Base-by-base conservation (phyloP, 2,888 invertebrate genomes). In the Nebria brevicollis region DNA sequence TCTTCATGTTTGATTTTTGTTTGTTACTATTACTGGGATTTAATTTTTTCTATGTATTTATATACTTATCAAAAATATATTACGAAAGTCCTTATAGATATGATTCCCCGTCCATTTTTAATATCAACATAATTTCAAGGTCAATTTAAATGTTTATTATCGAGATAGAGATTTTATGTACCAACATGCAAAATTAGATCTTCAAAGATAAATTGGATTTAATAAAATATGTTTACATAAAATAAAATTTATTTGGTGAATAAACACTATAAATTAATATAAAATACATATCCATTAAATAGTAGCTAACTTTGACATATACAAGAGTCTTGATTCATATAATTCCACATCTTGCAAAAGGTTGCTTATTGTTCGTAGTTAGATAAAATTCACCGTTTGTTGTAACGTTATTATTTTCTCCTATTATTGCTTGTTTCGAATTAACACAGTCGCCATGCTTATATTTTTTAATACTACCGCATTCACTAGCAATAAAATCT, bases 401-500 rank as follows among this genome's bases (percentile, higher is more conserved):
- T n/a, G 72, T 64, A n/a, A 20, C 20, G 42, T 77, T 42, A 34
- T 70, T 54, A 66, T 77, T 74, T 34, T 82, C 78, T 10, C 82
- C 82, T 78, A 82, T 82, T 20, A 82, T 70, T 54, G 78, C 82
- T 54, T 34, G 15, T n/a, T n/a, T 20, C n/a, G 34, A 20, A 1
- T 70, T 1, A 8, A 13, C 70, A 70, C 70, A 70, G 11, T 25
- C 26, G 13, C 66, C 77, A 6, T 42, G 26, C 43, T 25, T 26
- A 64, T 77, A 82, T 43, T 68, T 25, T 25, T 70, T 75, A 65
- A 73, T 26, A 70, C 72, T 73, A 10, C 66, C 15, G 34, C 83
- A 82, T 54, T 82, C 79, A 0, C 72, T 72, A n/a, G 77, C 81
- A 13, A 83, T 68, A 74, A 83, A 83, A 65, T 70, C 81, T 10